Percentiles rank a stretch among this genome's conserved stretches.
Evolutionary conservation across 2,113 vertebrate genomes (phyloP).

Genomic region (Chamaea fasciata): DNA sequence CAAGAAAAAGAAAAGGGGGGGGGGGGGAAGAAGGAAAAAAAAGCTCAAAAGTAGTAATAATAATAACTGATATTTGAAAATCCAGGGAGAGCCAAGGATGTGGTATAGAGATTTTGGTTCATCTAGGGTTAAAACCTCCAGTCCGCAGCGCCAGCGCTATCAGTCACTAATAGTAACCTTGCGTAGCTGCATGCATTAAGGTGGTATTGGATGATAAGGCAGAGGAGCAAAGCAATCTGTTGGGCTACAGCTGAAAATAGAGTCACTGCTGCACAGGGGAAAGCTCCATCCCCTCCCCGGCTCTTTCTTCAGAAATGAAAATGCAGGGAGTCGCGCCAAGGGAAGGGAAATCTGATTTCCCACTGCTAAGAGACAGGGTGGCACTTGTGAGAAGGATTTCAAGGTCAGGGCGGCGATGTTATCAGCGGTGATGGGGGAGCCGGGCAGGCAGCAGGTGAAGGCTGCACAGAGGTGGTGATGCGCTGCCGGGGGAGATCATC

Average conservation of each 20-base stretch:
- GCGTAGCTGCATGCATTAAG: slow-evolving; percentile 41
- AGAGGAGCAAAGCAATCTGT: slow-evolving; percentile 30
- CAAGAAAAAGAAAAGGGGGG: neutral
- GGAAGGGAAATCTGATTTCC: slow-evolving; percentile 60
- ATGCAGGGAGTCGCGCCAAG: slow-evolving; percentile 7
- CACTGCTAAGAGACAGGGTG: slow-evolving; percentile 43
- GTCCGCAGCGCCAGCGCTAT: neutral
- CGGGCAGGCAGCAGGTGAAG: slow-evolving; percentile 58
- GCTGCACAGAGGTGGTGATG: neutral
- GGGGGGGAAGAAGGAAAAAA: neutral
- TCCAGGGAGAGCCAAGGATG: neutral
- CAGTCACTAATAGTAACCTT: slow-evolving; percentile 58
- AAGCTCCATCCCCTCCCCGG: slow-evolving; percentile 24
- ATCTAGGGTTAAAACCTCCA: neutral
- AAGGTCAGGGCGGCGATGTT: slow-evolving; percentile 65
- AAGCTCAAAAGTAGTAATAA: neutral
- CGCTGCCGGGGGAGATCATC: slow-evolving; percentile 30
- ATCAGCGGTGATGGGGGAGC: slow-evolving; percentile 27
- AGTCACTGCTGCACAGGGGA: neutral
- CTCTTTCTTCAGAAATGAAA: slow-evolving; percentile 55
- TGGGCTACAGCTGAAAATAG: slow-evolving; percentile 30
- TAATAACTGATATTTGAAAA: neutral
- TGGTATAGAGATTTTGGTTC: neutral
- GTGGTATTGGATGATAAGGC: slow-evolving; percentile 55
- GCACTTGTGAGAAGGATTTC: slow-evolving; percentile 49